Conservation (phyloP, 2,888 invertebrate species). For the Rhagonycha fulva region DNA sequence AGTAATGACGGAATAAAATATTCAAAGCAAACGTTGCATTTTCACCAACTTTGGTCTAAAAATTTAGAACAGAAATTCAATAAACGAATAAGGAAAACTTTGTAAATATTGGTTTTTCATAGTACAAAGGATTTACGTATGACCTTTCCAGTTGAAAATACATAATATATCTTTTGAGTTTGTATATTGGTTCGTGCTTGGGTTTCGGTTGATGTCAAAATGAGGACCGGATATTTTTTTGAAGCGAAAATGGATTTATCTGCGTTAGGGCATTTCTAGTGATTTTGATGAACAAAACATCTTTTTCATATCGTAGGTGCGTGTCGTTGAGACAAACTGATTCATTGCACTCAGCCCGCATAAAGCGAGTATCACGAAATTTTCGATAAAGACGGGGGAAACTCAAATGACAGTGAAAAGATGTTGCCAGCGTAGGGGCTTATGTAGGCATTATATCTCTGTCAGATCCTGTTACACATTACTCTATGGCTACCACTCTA, state of each 20-base stretch:
- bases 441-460: conserved; percentile 25
- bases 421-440: conserved; percentile 17
- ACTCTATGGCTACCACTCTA: conserved; percentile 11
- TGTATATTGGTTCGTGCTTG: conserved; percentile 20
- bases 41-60: neutral
- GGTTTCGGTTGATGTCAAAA: conserved; percentile 22
- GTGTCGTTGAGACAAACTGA: conserved; percentile 15
- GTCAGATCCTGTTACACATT: conserved; percentile 20
- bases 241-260: conserved; percentile 14
- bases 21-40: conserved; percentile 9
- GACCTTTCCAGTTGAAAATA: conserved; percentile 10
- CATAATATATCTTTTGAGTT: conserved; percentile 14
- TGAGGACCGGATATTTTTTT: conserved; percentile 16
- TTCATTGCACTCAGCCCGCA: conserved; percentile 20
- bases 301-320: conserved; percentile 17
- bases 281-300: conserved; percentile 6
- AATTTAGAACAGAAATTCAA: conserved; percentile 18
- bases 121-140: conserved; percentile 24
- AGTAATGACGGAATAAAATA: neutral
- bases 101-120: conserved; percentile 17
- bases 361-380: conserved; percentile 11
- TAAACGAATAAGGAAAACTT: conserved; percentile 23
- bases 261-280: conserved; percentile 6
- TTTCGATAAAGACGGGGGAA: conserved; percentile 13
- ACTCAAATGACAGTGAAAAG: conserved; percentile 13